Percentiles rank a stretch among this genome's conserved stretches.
Conservation (phyloP, 1,140 invertebrate genomes). For the Drosophila punjabiensis region DNA sequence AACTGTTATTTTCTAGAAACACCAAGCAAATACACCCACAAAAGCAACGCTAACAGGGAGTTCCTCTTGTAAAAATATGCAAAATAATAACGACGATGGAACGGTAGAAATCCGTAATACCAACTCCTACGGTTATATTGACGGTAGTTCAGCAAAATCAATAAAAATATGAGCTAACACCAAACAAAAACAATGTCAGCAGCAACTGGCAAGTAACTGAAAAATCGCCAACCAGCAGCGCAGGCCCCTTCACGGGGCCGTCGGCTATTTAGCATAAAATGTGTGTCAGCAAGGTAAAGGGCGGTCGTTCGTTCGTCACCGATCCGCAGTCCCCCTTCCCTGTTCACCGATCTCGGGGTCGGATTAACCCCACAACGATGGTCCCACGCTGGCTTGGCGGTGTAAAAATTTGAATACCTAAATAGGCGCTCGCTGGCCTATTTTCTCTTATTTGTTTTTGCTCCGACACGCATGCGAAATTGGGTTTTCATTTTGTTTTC, state of each 20-base stretch:
- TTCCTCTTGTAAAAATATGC: conserved; percentile 15
- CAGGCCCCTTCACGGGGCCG: conserved; percentile 42
- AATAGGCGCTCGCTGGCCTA: conserved; percentile 60
- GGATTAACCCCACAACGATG: conserved; percentile 10
- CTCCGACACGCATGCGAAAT: conserved; percentile 70
- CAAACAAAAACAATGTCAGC: conserved; percentile 19
- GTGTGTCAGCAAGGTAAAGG: conserved; percentile 83
- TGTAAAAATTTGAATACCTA: conserved; percentile 82
- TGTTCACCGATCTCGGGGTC: neutral
- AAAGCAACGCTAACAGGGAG: neutral
- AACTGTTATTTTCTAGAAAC: neutral
- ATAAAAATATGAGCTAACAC: conserved; percentile 20
- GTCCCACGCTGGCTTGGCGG: conserved; percentile 52
- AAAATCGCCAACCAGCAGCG: conserved; percentile 19
- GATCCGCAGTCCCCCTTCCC: conserved; percentile 6
- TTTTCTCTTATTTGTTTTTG: conserved; percentile 52
- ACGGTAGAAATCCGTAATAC: conserved; percentile 12
- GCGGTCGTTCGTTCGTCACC: conserved; percentile 62
- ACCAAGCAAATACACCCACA: conserved; percentile 1
- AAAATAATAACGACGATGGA: neutral
- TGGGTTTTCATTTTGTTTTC: conserved; percentile 67
- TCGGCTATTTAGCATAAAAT: conserved; percentile 76
- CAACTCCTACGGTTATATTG: conserved; percentile 43
- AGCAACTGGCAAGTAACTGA: conserved; percentile 5
- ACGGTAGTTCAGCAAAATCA: conserved; percentile 46